Conservation (phyloP, 1,140 invertebrate genomes). For the Brachystomella parvula region DNA sequence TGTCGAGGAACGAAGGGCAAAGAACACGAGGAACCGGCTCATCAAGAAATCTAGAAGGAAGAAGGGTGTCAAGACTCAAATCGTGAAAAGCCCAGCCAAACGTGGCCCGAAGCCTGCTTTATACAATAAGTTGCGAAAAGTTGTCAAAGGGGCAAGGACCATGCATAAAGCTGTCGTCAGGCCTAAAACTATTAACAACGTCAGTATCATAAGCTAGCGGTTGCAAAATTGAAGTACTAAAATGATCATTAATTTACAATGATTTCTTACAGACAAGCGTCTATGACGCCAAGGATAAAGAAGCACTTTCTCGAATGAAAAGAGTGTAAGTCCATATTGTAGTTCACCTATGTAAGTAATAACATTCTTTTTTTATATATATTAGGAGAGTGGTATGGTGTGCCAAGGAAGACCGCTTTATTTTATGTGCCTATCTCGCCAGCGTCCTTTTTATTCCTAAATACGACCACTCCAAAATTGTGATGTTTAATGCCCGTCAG, state of each 20-base stretch:
- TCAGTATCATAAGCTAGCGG: too few species aligned
- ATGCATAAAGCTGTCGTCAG: neutral
- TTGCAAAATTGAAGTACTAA: too few species aligned
- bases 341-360: neutral
- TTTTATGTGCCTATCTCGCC: slow-evolving; percentile 14
- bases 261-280: neutral
- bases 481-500: slow-evolving; percentile 22
- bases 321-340: neutral
- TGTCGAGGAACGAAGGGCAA: neutral
- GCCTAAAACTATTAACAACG: neutral
- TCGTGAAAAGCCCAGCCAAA: neutral
- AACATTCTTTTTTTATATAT: neutral
- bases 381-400: slow-evolving; percentile 15
- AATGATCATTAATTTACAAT: neutral
- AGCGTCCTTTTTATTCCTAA: slow-evolving; percentile 21
- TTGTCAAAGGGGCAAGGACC: neutral
- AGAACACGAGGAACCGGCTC: neutral
- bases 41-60: neutral
- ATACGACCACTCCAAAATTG: slow-evolving; percentile 14
- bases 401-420: slow-evolving; percentile 6
- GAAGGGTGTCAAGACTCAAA: neutral
- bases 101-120: neutral
- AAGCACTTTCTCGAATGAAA: slow-evolving; percentile 4
- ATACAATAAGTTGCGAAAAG: neutral
- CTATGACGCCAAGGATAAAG: slow-evolving; percentile 6